Evolutionary conservation across 2,888 invertebrate genomes (phyloP).

Genomic region (Heliconius sara): DNA sequence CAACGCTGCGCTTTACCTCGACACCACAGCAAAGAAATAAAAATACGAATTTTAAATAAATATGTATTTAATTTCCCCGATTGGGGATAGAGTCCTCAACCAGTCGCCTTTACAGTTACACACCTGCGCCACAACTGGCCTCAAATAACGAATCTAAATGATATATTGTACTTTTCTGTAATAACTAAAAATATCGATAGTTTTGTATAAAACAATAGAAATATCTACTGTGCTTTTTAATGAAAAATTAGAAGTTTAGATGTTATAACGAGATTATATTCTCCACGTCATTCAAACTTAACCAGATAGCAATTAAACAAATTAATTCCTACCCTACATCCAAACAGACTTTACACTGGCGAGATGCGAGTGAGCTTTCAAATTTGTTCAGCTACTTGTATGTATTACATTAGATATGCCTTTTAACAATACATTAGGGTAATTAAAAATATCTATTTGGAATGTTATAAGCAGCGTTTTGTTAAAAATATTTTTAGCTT

Average conservation of each 20-base stretch:
- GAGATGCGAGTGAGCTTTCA: constrained; percentile 35
- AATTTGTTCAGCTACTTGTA: constrained; percentile 46
- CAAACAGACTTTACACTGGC: constrained; percentile 33
- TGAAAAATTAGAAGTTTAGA: neutral
- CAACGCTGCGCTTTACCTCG: too few species aligned
- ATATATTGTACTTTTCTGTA: too few species aligned
- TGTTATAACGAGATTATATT: neutral
- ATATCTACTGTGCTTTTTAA: neutral
- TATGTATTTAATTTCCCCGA: too few species aligned
- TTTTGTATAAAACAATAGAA: neutral
- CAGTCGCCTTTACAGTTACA: too few species aligned
- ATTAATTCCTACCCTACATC: constrained; percentile 39
- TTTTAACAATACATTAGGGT: constrained; percentile 6
- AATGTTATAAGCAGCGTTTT: too few species aligned
- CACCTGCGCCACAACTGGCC: too few species aligned
- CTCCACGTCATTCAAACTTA: constrained; percentile 12
- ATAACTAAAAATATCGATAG: neutral
- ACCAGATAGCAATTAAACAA: constrained; percentile 43
- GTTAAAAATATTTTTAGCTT: too few species aligned
- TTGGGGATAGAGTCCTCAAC: too few species aligned
- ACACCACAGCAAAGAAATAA: too few species aligned
- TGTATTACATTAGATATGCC: constrained; percentile 37
- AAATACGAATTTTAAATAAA: too few species aligned
- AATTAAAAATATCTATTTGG: neutral
- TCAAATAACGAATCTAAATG: too few species aligned